A percentile compares a stretch with the other conserved stretches of the same genome.
Evolutionary conservation across 2,888 invertebrate species (phyloP).

Genomic region (Tachina fera): DNA sequence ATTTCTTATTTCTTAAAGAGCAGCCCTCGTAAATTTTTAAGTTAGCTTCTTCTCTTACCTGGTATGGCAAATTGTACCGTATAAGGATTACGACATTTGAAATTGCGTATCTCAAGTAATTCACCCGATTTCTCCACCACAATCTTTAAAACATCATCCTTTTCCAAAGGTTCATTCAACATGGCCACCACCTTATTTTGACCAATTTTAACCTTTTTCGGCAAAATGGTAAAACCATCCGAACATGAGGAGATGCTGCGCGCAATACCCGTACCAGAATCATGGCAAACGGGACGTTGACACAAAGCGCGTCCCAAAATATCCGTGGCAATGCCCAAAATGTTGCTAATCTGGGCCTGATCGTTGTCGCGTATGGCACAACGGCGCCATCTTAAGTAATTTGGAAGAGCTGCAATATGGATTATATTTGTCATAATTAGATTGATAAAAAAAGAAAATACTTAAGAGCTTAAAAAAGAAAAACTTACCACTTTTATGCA

Average conservation of each 20-base stretch:
- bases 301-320: slow-evolving; percentile 87
- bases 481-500: slow-evolving; percentile 87
- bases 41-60: slow-evolving; percentile 81
- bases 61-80: slow-evolving; percentile 93
- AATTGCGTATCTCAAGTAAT: slow-evolving; percentile 88
- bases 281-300: slow-evolving; percentile 86
- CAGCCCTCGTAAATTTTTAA: no score
- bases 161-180: slow-evolving; percentile 90
- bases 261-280: slow-evolving; percentile 83
- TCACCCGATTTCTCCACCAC: slow-evolving; percentile 92
- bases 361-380: slow-evolving; percentile 92
- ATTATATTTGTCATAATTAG: not conserved
- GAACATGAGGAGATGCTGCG: slow-evolving; percentile 80
- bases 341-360: slow-evolving; percentile 91
- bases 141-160: slow-evolving; percentile 90
- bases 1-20: no score
- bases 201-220: slow-evolving; percentile 84
- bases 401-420: slow-evolving; percentile 85
- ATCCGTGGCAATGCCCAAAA: slow-evolving; percentile 91
- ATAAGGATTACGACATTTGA: slow-evolving; percentile 92
- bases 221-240: slow-evolving; percentile 82
- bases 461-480: not conserved
- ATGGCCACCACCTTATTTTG: slow-evolving; percentile 92
- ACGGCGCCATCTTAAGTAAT: slow-evolving; percentile 91
- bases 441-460: not conserved